phyloP scores from a whole-genome alignment of 2,113 vertebrate genomes.

The Bos taurus region ARS-UCD2.0 NC_037334.1:33937001-33937500 shows the following conservation, averaged over 20 bases:
- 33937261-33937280: neutral
- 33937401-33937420: neutral
- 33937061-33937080: neutral
- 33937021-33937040: neutral
- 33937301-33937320: neutral
- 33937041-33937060: neutral
- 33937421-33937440: neutral
- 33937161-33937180: neutral
- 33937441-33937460: fast-evolving
- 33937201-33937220: neutral
- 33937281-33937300: neutral
- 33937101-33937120: neutral
- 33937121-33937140: neutral
- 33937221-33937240: neutral
- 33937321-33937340: neutral
- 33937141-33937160: neutral
- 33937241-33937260: neutral
- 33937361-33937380: neutral
- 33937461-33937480: neutral
- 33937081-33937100: neutral
- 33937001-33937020: neutral
- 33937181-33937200: neutral
- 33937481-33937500: neutral
- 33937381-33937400: neutral
- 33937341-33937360: neutral